Base-by-base conservation (phyloP, 2,888 invertebrate species). In the Cephus pulcher region DNA sequence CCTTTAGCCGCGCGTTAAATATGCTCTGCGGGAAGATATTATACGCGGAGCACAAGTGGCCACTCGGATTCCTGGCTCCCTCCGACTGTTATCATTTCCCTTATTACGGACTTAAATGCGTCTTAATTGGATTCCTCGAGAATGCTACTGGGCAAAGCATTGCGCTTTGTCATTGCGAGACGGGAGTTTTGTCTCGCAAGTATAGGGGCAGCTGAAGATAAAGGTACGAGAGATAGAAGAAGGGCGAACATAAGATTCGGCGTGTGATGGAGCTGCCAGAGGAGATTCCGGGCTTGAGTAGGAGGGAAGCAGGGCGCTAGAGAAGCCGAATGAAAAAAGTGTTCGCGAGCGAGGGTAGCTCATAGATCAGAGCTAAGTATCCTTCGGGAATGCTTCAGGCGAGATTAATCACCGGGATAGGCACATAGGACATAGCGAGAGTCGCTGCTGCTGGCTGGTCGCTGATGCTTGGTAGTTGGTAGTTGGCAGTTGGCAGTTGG, bases 361-460 rank as follows among this genome's bases (percentile, higher is more conserved):
- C 86, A 83, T 87, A 87, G 87, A 88, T 86, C 87, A 86, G 86
- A 82, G 83, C 85, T 86, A 88, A 87, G 88, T 88, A 88, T 87
- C 88, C 87, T 85, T 87, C 84, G 87, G 87, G 86, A 88, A 86
- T 87, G 84, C 86, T 84, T 80, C 83, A 78, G 82, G 86, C 82
- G 84, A 88, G 88, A 88, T 88, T 88, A 88, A 88, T 88, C 88
- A 85, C 88, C 83, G 82, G 82, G 83, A 84, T 80, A 78, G 81
- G 77, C 77, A 79, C 82, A 75, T 78, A 82, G 79, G 81, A 35
- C 11, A 35, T 0, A 3, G 35, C 35, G 12, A 78, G 77, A 71
- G 76, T 15, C 40, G 40, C n/a, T n/a, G 70, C 70, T 30, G 37
- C 12, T 37, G 37, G 12, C 12, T 37, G 12, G 4, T 12, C 12